Percentiles rank a stretch among this genome's conserved stretches.
phyloP scores from a whole-genome alignment of 2,888 invertebrate genomes.

The Melanotus villosus region DNA sequence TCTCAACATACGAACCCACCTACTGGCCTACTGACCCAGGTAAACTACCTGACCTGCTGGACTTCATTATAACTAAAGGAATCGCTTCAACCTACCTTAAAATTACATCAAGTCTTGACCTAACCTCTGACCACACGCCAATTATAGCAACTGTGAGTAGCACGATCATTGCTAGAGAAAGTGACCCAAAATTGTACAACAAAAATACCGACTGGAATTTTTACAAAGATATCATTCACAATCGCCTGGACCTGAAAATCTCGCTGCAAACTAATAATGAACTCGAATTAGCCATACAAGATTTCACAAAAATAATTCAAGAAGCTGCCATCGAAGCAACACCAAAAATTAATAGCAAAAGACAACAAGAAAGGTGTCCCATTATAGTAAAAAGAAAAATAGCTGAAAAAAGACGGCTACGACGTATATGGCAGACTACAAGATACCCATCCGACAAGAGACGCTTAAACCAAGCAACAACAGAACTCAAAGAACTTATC shows the following conservation, averaged over 20 bases:
- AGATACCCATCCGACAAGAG: constrained; percentile 43
- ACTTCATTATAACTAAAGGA: constrained; percentile 1
- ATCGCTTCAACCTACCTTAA: constrained; percentile 13
- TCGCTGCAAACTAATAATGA: not conserved
- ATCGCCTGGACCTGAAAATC: not conserved
- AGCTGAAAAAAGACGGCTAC: constrained; percentile 41
- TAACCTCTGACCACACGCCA: constrained; percentile 50
- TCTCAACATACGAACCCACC: too few species aligned
- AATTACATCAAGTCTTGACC: constrained; percentile 31
- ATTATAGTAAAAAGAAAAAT: constrained; percentile 41
- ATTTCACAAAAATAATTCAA: constrained; percentile 41
- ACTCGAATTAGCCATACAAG: constrained; percentile 27
- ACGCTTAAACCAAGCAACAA: constrained; percentile 38
- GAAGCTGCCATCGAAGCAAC: constrained; percentile 43
- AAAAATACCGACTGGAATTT: constrained; percentile 22
- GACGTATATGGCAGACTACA: constrained; percentile 44
- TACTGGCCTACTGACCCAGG: constrained; percentile 2
- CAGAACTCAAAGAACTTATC: not conserved
- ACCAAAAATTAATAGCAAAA: constrained; percentile 23
- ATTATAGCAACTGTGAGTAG: constrained; percentile 41
- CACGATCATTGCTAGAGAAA: constrained; percentile 28
- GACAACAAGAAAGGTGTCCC: constrained; percentile 37
- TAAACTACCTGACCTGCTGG: constrained; percentile 11
- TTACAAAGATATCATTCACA: constrained; percentile 9
- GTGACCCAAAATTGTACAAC: constrained; percentile 23